A percentile compares a stretch with the other conserved stretches of the same genome.
Conservation (phyloP, 1,140 invertebrate species). For the Diachasmimorpha longicaudata region DNA sequence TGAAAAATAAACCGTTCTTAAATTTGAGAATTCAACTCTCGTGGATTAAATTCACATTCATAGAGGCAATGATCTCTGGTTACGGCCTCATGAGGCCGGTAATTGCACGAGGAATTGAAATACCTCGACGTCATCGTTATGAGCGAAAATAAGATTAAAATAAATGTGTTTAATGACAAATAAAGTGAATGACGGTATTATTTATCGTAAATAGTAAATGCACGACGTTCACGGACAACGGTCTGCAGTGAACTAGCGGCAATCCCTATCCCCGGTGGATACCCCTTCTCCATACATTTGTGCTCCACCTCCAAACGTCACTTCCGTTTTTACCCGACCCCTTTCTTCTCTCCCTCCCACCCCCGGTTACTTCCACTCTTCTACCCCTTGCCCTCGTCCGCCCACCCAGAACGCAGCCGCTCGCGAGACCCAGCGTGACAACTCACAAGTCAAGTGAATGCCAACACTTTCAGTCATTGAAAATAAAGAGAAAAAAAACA, state of each 20-base stretch:
- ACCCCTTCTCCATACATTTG: conserved; percentile 27
- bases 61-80: too few relatives aligned
- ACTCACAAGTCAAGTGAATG: conserved; percentile 30
- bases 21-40: too few relatives aligned
- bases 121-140: too few relatives aligned
- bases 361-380: conserved; percentile 3
- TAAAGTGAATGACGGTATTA: neutral
- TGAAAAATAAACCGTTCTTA: too few relatives aligned
- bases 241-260: conserved; percentile 56
- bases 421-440: conserved; percentile 30
- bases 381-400: neutral
- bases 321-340: conserved; percentile 39
- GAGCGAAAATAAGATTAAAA: too few relatives aligned
- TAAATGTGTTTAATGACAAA: neutral
- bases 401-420: neutral
- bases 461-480: conserved; percentile 1
- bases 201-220: neutral
- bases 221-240: conserved; percentile 55
- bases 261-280: conserved; percentile 40
- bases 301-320: conserved; percentile 38
- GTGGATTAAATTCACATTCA: too few relatives aligned
- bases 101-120: too few relatives aligned
- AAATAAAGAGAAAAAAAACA: neutral
- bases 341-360: neutral
- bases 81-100: too few relatives aligned